These are phyloP conservation scores for Azorinus chamasolen DNA, from an alignment of 2,888 invertebrate genomes.

Conservation along the genomic window DNA sequence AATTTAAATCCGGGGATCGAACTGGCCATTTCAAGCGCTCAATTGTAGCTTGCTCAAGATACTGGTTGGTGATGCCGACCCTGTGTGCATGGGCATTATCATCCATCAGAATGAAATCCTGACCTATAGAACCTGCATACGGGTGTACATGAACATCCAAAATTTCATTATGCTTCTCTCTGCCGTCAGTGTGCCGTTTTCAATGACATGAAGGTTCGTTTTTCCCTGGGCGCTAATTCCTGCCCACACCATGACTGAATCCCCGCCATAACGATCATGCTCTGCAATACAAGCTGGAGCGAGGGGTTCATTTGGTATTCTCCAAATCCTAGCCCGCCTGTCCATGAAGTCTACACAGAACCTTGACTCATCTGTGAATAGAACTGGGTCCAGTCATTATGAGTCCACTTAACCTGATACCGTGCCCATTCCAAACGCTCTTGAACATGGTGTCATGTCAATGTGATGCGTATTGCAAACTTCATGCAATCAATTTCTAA, in stretches of 20 bases:
- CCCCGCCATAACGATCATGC: too few relatives aligned
- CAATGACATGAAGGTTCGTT: too few relatives aligned
- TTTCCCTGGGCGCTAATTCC: too few relatives aligned
- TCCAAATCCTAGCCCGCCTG: slow-evolving; percentile 15
- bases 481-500: too few relatives aligned
- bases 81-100: slow-evolving; percentile 36
- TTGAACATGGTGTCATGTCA: too few relatives aligned
- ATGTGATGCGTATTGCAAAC: too few relatives aligned
- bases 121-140: slow-evolving; percentile 34
- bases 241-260: too few relatives aligned
- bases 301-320: slow-evolving; percentile 16
- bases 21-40: slow-evolving; percentile 21
- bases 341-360: too few relatives aligned
- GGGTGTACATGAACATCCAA: slow-evolving; percentile 7
- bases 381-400: slow-evolving; percentile 10
- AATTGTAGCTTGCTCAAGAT: slow-evolving; percentile 22
- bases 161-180: slow-evolving; percentile 13
- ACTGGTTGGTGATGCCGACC: slow-evolving; percentile 20
- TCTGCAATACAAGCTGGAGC: too few relatives aligned
- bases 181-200: too few relatives aligned
- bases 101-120: slow-evolving; percentile 37
- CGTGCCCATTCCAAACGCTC: too few relatives aligned
- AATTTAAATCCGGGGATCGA: slow-evolving; percentile 10
- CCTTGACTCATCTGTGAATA: slow-evolving; percentile 25
- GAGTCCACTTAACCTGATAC: too few relatives aligned